A percentile compares a stretch with the other conserved stretches of the same genome.
phyloP scores from a whole-genome alignment of 2,888 invertebrate species.

The Drosophila longiperda region DNA sequence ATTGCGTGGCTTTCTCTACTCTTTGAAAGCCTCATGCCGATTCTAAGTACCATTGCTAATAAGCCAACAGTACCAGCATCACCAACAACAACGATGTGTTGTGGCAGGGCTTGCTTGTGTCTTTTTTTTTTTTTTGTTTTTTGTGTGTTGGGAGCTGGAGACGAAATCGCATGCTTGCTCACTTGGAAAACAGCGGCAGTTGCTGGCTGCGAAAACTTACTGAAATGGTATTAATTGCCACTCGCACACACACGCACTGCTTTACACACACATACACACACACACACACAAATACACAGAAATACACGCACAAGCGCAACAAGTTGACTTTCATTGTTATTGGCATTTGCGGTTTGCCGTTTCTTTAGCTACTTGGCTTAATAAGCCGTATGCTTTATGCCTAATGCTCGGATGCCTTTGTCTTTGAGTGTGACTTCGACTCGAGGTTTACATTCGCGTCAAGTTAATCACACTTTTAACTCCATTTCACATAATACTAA shows the following conservation, averaged over 20 bases:
- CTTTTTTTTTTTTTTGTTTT: slow-evolving; percentile 26
- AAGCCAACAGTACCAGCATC: slow-evolving; percentile 42
- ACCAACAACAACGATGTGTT: slow-evolving; percentile 9
- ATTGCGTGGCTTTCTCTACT: slow-evolving; percentile 65
- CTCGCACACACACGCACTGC: slow-evolving; percentile 32
- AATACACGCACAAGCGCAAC: slow-evolving; percentile 23
- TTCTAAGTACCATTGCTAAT: slow-evolving; percentile 72
- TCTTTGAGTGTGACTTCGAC: slow-evolving; percentile 31
- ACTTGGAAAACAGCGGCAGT: slow-evolving; percentile 60
- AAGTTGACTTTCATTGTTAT: slow-evolving; percentile 76
- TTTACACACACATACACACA: slow-evolving; percentile 10
- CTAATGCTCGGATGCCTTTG: slow-evolving; percentile 43
- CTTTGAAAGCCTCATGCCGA: slow-evolving; percentile 47
- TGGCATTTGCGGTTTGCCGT: slow-evolving; percentile 48
- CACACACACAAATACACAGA: slow-evolving; percentile 11
- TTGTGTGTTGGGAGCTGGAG: slow-evolving; percentile 40
- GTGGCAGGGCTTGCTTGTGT: slow-evolving; percentile 26
- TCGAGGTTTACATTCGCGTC: slow-evolving; percentile 57
- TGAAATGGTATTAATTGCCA: slow-evolving; percentile 77
- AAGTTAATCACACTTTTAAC: slow-evolving; percentile 79
- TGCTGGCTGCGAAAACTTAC: slow-evolving; percentile 57
- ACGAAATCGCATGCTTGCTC: slow-evolving; percentile 59
- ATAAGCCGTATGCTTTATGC: slow-evolving; percentile 63
- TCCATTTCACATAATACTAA: slow-evolving; percentile 80
- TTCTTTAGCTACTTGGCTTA: slow-evolving; percentile 48